Conservation (phyloP, 2,888 invertebrate species). For the Caenorhabditis panamensis region DNA sequence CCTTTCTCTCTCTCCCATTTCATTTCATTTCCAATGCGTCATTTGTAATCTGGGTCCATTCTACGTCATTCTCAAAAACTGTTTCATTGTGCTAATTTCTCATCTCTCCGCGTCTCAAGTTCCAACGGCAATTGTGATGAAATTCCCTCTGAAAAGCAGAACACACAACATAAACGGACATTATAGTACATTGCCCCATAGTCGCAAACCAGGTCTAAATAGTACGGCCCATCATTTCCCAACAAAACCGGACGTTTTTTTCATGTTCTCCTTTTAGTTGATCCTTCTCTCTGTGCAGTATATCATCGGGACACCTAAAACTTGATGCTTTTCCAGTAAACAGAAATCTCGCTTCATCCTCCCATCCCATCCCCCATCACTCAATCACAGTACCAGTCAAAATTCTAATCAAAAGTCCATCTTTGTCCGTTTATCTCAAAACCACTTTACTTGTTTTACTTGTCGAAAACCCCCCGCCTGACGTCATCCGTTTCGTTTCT, state of each 20-base stretch:
- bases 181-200: constrained; percentile 2
- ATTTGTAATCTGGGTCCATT: constrained; percentile 48
- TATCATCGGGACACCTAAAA: constrained; percentile 12
- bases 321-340: constrained; percentile 22
- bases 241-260: constrained; percentile 8
- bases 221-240: neutral
- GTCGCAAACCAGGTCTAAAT: constrained; percentile 38
- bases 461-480: constrained; percentile 17
- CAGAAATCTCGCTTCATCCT: constrained; percentile 3
- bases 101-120: constrained; percentile 14
- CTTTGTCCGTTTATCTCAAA: neutral
- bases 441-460: constrained; percentile 11
- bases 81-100: constrained; percentile 51
- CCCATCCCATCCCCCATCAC: constrained; percentile 1
- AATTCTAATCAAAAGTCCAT: constrained; percentile 27
- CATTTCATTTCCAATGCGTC: constrained; percentile 24
- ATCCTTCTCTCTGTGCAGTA: constrained; percentile 23
- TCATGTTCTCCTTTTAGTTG: neutral
- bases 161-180: constrained; percentile 4
- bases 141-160: constrained; percentile 28
- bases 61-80: constrained; percentile 47
- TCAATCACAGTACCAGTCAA: neutral
- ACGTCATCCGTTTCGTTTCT: no score
- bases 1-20: neutral
- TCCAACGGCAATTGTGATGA: constrained; percentile 42